Evolutionary conservation across 1,140 invertebrate species (phyloP).

Genomic region (Hyposmocoma kahamanoa): DNA sequence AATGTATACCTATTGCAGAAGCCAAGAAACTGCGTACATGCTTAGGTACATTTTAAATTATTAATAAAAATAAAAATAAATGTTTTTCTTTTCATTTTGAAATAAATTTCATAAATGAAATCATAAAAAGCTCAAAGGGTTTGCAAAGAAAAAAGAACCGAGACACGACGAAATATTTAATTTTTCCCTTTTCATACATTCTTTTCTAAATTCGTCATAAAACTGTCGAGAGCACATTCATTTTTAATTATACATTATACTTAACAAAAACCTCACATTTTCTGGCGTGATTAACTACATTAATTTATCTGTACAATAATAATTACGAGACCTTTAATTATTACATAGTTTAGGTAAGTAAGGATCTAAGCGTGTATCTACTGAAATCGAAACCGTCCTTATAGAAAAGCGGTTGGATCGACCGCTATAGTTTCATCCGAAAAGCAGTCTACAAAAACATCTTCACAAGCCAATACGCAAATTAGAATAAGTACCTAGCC

Average conservation of each 20-base stretch:
- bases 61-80: too few species aligned
- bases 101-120: too few species aligned
- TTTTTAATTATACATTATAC: conserved; percentile 68
- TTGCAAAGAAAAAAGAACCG: conserved; percentile 49
- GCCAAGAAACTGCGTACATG: too few species aligned
- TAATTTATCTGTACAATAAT: conserved; percentile 71
- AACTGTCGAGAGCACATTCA: conserved; percentile 71
- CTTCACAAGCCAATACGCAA: conserved; percentile 13
- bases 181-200: conserved; percentile 68
- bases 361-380: conserved; percentile 46
- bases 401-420: conserved; percentile 20
- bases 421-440: conserved; percentile 20
- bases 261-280: conserved; percentile 63
- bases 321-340: conserved; percentile 67
- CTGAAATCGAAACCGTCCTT: conserved; percentile 35
- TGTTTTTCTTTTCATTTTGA: too few species aligned
- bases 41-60: too few species aligned
- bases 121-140: conserved; percentile 8
- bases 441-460: too few species aligned
- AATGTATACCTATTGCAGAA: too few species aligned
- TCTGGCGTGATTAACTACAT: conserved; percentile 64
- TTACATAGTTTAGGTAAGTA: conserved; percentile 54
- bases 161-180: conserved; percentile 73
- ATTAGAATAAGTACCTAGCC: conserved; percentile 32
- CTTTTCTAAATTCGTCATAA: conserved; percentile 72